Evolutionary conservation across 2,888 invertebrate genomes (phyloP).

Genomic region (Hirtodrosophila confusa): DNA sequence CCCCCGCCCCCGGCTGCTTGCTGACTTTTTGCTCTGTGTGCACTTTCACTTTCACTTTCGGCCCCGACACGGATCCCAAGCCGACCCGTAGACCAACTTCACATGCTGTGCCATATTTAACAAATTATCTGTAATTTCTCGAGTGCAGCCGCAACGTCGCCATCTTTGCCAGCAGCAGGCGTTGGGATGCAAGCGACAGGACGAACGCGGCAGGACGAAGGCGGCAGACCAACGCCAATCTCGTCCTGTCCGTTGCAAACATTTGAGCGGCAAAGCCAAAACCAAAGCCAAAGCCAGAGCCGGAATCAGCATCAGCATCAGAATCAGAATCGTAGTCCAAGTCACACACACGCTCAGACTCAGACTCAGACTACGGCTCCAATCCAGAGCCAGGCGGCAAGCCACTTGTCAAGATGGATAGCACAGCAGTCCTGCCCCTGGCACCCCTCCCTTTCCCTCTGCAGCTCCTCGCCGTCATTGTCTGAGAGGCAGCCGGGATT

Average conservation of each 20-base stretch:
- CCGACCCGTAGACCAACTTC: conserved; percentile 3
- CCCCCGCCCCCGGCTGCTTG: neutral
- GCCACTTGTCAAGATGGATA: conserved; percentile 78
- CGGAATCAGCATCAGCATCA: neutral
- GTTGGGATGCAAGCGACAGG: too few relatives aligned
- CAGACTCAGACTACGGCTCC: neutral
- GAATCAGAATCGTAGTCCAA: neutral
- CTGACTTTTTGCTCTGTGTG: conserved; percentile 28
- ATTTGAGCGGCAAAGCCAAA: conserved; percentile 45
- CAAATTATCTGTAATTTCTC: conserved; percentile 82
- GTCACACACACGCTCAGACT: conserved; percentile 9
- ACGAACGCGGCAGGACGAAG: too few relatives aligned
- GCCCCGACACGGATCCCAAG: conserved; percentile 2
- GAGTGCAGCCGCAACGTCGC: conserved; percentile 60
- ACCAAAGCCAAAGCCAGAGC: conserved; percentile 27
- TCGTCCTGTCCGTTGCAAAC: conserved; percentile 31
- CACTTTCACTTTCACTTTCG: conserved; percentile 71
- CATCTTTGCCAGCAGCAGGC: conserved; percentile 44
- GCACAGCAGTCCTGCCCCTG: conserved; percentile 46
- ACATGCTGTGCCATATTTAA: conserved; percentile 73
- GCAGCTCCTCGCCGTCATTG: conserved; percentile 20
- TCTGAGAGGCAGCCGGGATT: conserved; percentile 65
- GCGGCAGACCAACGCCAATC: conserved; percentile 21
- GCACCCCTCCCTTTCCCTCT: conserved; percentile 21
- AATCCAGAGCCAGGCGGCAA: conserved; percentile 43